These are phyloP conservation scores for Sebastes fasciatus DNA, from an alignment of 2,113 vertebrate genomes.

Conservation along the genomic window DNA sequence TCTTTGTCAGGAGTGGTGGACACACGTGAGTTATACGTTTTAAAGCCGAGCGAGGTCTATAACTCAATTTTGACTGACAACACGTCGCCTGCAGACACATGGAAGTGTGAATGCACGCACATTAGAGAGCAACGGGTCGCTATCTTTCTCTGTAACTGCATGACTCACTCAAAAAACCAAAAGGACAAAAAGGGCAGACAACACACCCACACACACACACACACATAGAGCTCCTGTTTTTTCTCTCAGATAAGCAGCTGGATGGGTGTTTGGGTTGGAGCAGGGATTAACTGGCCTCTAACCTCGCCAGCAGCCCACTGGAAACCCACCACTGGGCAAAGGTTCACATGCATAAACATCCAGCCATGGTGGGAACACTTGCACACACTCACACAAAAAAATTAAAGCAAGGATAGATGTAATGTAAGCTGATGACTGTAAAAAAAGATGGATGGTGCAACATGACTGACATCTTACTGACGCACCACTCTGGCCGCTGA, in stretches of 20 bases:
- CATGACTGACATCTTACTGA: background rate
- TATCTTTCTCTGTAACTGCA: background rate
- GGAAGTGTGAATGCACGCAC: background rate
- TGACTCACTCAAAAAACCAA: slow-evolving; percentile 31
- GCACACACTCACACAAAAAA: slow-evolving; percentile 6
- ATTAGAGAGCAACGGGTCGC: background rate
- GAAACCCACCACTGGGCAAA: slow-evolving; percentile 12
- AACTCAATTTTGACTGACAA: background rate
- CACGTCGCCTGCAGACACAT: background rate
- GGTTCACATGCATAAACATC: slow-evolving; percentile 6
- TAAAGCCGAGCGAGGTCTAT: background rate
- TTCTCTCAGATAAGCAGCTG: slow-evolving; percentile 47
- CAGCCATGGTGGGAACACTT: background rate
- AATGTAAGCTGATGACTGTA: background rate
- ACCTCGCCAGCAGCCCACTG: slow-evolving; percentile 1
- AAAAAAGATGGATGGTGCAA: background rate
- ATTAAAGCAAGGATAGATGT: background rate
- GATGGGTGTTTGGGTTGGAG: slow-evolving; percentile 23
- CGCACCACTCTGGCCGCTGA: background rate
- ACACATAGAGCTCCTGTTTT: background rate
- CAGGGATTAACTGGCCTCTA: slow-evolving; percentile 25
- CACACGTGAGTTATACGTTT: background rate
- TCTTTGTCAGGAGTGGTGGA: background rate
- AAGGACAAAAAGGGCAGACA: slow-evolving; percentile 1
- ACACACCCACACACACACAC: slow-evolving; percentile 5